Base-by-base conservation (phyloP, 2,113 vertebrate species). In the Mugil cephalus region DNA sequence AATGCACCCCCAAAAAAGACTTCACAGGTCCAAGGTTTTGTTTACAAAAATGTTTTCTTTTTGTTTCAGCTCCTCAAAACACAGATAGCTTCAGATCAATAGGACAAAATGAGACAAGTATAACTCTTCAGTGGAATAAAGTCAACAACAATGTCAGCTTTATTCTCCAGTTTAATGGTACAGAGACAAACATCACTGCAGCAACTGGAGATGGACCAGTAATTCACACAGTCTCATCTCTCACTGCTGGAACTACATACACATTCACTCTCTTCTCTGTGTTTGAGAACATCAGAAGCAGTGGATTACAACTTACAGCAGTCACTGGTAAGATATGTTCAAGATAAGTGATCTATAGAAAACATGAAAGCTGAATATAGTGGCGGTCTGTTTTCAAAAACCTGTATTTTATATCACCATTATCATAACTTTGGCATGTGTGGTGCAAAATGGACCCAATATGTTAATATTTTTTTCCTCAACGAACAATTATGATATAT, bases 211-310 rank as follows among this genome's bases (percentile, higher is more conserved):
- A 19, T n/a, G 56, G 15, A 52, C 21, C 12, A 60, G 72, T 64
- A 13, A 70, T 4, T 42, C 12, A 74, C 47, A 65, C 69, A 36
- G 53, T 79, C n/a, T 47, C 69, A 62, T 21, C 24, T 55, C 76
- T 72, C 24, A 50, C 34, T 54, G 48, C 69, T 56, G 66, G 60
- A 58, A 61, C 66, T 40, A 34, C 14, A 52, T 75, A 83, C 42
- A 15, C 42, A 2, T 80, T 79, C 38, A 69, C 56, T 64, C 77
- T 80, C 40, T 40, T 54, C 73, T 69, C 63, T 55, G 58, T 74
- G 52, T 66, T 39, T 66, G 36, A 59, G 34, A 21, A 8, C 11
- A 0, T 50, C 53, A 65, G 38, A n/a, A 79, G 81, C 65, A 60
- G 35, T 40, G 81, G 81, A 75, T 6, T 39, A 11, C 72, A 8